Conservation (phyloP, 2,888 invertebrate genomes). For the Aporophyla nigra region DNA sequence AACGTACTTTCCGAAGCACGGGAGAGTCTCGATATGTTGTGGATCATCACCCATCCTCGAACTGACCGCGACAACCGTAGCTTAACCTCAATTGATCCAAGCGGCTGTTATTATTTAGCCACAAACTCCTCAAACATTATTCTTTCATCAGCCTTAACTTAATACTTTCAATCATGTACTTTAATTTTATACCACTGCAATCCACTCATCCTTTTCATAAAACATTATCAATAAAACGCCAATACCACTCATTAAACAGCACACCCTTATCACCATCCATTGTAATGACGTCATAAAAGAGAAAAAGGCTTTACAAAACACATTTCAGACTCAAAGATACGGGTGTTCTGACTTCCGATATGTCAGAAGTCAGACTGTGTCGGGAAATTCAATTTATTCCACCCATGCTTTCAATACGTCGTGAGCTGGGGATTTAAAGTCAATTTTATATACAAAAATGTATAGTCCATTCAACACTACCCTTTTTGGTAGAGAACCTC, state of each 20-base stretch:
- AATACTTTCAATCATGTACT: not conserved
- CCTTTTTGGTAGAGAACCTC: slow-evolving; percentile 50
- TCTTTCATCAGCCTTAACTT: not conserved
- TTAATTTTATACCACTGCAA: slow-evolving; percentile 12
- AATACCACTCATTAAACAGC: slow-evolving; percentile 51
- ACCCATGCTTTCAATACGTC: slow-evolving; percentile 71
- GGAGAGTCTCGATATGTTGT: too few species aligned
- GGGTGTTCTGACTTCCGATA: slow-evolving; percentile 38
- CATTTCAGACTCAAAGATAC: slow-evolving; percentile 38
- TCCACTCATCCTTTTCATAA: slow-evolving; percentile 5
- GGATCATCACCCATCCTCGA: too few species aligned
- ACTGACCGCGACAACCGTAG: too few species aligned
- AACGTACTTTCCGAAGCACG: too few species aligned
- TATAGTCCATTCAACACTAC: slow-evolving; percentile 53
- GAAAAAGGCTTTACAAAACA: slow-evolving; percentile 52
- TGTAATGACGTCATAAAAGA: slow-evolving; percentile 47
- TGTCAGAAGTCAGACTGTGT: slow-evolving; percentile 60
- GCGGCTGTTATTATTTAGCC: too few species aligned
- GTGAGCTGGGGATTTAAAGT: slow-evolving; percentile 79
- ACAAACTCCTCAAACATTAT: too few species aligned
- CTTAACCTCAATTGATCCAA: too few species aligned
- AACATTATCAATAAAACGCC: slow-evolving; percentile 37
- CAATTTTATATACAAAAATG: slow-evolving; percentile 77
- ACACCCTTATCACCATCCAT: slow-evolving; percentile 47
- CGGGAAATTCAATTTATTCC: slow-evolving; percentile 80